Percentiles rank a stretch among this genome's conserved stretches.
These are phyloP conservation scores for Tachypleus tridentatus DNA, from an alignment of 1,140 invertebrate species.

Conservation along the genomic window DNA sequence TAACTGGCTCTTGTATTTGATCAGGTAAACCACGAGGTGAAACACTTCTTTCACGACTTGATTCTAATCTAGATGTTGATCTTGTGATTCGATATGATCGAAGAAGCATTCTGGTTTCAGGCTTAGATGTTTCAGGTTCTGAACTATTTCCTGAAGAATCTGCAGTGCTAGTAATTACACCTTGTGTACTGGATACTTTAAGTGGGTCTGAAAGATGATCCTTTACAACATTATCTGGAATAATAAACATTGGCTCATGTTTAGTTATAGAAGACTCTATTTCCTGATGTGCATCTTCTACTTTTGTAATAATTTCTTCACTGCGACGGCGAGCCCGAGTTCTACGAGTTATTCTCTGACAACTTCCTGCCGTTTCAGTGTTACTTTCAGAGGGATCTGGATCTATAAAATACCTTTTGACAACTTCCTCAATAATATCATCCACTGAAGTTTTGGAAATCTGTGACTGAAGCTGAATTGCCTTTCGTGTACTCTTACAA, in stretches of 20 bases:
- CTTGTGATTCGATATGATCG: slow-evolving; percentile 18
- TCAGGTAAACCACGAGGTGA: background rate
- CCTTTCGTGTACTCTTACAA: slow-evolving; percentile 45
- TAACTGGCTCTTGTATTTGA: background rate
- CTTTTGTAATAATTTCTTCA: slow-evolving; percentile 23
- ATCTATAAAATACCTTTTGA: slow-evolving; percentile 41
- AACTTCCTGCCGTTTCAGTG: background rate
- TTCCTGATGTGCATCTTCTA: slow-evolving; percentile 1
- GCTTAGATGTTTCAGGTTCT: slow-evolving; percentile 3
- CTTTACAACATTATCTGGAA: slow-evolving; percentile 17
- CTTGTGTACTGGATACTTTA: background rate
- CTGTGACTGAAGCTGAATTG: slow-evolving; percentile 41
- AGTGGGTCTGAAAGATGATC: background rate
- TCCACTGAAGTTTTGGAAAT: slow-evolving; percentile 50
- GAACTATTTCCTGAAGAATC: background rate
- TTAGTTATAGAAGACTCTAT: slow-evolving; percentile 9
- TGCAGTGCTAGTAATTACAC: background rate
- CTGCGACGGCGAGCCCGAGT: slow-evolving; percentile 21
- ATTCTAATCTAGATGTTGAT: slow-evolving; percentile 10
- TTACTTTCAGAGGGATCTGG: slow-evolving; percentile 1
- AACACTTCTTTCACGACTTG: slow-evolving; percentile 8
- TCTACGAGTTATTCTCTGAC: slow-evolving; percentile 15
- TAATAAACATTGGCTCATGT: slow-evolving; percentile 19
- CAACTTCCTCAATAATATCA: slow-evolving; percentile 73
- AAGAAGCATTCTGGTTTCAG: slow-evolving; percentile 5